Evolutionary conservation across 2,888 invertebrate species (phyloP), one percentile per base, ranked within the genome.

Genomic region (Temnothorax unifasciatus): DNA sequence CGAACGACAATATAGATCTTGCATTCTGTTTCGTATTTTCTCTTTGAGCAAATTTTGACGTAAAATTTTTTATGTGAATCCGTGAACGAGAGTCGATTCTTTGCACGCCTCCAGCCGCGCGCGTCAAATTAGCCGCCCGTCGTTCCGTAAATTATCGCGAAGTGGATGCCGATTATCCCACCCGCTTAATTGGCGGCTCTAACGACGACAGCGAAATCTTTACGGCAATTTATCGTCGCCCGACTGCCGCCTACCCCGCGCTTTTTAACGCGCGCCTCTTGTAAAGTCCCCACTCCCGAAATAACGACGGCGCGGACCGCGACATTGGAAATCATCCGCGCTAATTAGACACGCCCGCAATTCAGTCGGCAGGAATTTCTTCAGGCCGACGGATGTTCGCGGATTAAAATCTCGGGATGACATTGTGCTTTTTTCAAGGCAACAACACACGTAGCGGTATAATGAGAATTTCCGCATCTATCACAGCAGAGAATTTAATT

Each of bases 141-240:
- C 79, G 34, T 79, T 71, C 18, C 34, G 57, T 79, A 79, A 79
- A 71, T 79, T 79, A 71, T 79, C 71, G 47, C 18, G 44, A 79
- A 71, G 79, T 44, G 57, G 75, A 47, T 69, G 75, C 75, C 63
- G 79, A 79, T 79, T 79, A 79, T 79, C 57, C 71, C 69, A 71
- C 21, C 54, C 81, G 64, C 76, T 81, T 84, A 84, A 84, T 84
- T 84, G 81, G 71, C 71, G 81, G 38, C 81, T 69, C 41, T 83
- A 81, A 81, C 83, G 47, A 63, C 69, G 71, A 81, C 83, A 81
- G 79, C 81, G 81, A 84, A 84, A 81, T 84, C 79, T 84, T 84
- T 84, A 81, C 54, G 61, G 83, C 81, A 71, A 81, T 84, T 84
- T 84, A 84, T 81, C 79, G 83, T 64, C 64, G 21, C 54, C 52